These are phyloP conservation scores for Zosterops hypoxanthus DNA, from an alignment of 2,113 vertebrate genomes.

Conservation along the genomic window DNA sequence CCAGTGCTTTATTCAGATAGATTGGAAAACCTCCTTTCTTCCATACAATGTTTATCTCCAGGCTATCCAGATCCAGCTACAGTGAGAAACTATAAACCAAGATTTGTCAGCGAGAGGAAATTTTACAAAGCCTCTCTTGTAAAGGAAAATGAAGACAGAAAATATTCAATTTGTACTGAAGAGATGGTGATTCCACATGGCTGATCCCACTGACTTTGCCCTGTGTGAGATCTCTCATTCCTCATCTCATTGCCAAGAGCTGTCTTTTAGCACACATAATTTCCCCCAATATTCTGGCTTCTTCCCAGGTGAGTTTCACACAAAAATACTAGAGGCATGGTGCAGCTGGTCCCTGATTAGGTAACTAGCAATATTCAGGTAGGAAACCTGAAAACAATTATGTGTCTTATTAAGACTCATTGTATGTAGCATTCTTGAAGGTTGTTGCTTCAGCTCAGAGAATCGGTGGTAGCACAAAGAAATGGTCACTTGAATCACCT, in stretches of 20 bases:
- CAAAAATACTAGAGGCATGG: not conserved
- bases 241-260: not conserved
- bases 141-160: conserved; percentile 36
- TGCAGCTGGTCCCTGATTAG: not conserved
- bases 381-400: not conserved
- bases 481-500: not conserved
- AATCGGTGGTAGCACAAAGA: not conserved
- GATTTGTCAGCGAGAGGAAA: not conserved
- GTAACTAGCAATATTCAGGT: not conserved
- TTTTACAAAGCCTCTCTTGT: not conserved
- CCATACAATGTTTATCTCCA: conserved; percentile 18
- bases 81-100: not conserved
- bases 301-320: conserved; percentile 2
- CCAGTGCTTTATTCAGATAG: conserved; percentile 15
- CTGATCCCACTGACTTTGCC: conserved; percentile 12
- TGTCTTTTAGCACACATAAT: conserved; percentile 10
- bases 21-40: conserved; percentile 6
- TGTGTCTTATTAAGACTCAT: not conserved
- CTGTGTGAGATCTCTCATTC: conserved; percentile 15
- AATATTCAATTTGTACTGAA: conserved; percentile 45
- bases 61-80: not conserved
- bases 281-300: conserved; percentile 14
- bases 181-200: not conserved
- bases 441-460: not conserved
- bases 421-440: not conserved